phyloP scores from a whole-genome alignment of 2,113 vertebrate species.

The Marmota flaviventris region DNA sequence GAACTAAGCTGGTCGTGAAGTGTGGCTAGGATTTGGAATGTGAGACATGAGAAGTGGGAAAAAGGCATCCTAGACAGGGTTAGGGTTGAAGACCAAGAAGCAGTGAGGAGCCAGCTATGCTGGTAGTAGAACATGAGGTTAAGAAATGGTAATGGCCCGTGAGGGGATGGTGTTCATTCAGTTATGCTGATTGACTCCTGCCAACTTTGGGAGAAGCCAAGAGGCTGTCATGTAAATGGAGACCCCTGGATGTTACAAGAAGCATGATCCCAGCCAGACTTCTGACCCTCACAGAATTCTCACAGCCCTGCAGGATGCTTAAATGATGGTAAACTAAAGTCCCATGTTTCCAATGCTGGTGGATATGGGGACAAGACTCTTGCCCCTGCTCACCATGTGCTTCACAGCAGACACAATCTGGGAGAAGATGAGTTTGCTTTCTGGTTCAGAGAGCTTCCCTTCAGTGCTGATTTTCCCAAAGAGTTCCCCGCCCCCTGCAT shows the following conservation, averaged over 20 bases:
- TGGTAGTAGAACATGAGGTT: background rate
- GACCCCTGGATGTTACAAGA: background rate
- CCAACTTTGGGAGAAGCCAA: background rate
- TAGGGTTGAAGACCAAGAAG: background rate
- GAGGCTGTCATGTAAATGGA: background rate
- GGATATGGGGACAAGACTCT: background rate
- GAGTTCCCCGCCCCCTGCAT: conserved; percentile 96
- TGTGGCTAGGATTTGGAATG: background rate
- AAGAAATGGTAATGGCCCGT: background rate
- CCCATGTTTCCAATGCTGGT: rapidly evolving
- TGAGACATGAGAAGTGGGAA: background rate
- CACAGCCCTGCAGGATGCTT: background rate
- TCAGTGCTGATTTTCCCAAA: conserved; percentile 96
- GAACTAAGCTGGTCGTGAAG: background rate
- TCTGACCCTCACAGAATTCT: background rate
- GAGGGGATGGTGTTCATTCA: background rate
- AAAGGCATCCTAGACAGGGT: background rate
- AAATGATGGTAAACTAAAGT: no score
- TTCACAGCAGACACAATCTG: conserved; percentile 98
- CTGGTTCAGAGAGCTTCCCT: conserved; percentile 94
- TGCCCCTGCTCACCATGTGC: conserved; percentile 94
- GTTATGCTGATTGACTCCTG: background rate
- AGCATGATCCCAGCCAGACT: background rate
- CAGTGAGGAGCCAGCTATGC: background rate
- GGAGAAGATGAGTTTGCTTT: conserved; percentile 95